Base-by-base conservation (phyloP, 2,888 invertebrate species). In the Caenorhabditis sinica region DNA sequence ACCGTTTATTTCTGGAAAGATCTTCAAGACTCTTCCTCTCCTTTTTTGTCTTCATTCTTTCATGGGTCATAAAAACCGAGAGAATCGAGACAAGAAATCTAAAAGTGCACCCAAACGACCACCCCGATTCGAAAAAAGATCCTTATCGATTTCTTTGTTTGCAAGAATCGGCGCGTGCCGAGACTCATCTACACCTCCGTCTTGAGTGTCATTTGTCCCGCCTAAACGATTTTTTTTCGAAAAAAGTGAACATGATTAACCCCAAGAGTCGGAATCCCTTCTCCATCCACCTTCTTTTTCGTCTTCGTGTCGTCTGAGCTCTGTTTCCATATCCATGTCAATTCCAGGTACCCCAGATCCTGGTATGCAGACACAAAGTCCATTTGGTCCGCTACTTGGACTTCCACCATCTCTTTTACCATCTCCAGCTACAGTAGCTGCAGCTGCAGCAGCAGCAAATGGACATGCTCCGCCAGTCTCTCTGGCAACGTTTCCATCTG, bases 401-500 rank as follows among this genome's bases (percentile, higher is more conserved):
- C 53, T 82, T 13, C 45, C 82, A 2, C 43, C 63, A 40, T 61
- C 68, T n/a, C 43, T 76, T 25, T 25, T 68, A 9, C 66, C 75
- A n/a, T 68, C 82, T 9, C 63, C 82, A 23, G 72, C 36, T 30
- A 58, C 60, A 11, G 66, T 65, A 20, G 60, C 68, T 36, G 77
- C 65, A 58, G 51, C 63, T 15, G 60, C 45, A 58, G 51, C 63
- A 9, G 60, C 45, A 33, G 71, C 71, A 40, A 53, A 20, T 66
- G 56, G 58, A 11, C 56, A 66, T 30, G 15, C 65, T 33, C 53
- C 58, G 43, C 75, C 69, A 20, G 76, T 82, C 23, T 68, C 87
- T 0, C 33, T 83, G 36, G 65, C 84, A n/a, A 74, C 86, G 28
- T 84, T 87, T 56, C 87, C 87, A 25, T 85, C 83, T 17, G 88